phyloP scores from a whole-genome alignment of 2,797 vertebrate species.

The Gymnothorax javanicus region DNA sequence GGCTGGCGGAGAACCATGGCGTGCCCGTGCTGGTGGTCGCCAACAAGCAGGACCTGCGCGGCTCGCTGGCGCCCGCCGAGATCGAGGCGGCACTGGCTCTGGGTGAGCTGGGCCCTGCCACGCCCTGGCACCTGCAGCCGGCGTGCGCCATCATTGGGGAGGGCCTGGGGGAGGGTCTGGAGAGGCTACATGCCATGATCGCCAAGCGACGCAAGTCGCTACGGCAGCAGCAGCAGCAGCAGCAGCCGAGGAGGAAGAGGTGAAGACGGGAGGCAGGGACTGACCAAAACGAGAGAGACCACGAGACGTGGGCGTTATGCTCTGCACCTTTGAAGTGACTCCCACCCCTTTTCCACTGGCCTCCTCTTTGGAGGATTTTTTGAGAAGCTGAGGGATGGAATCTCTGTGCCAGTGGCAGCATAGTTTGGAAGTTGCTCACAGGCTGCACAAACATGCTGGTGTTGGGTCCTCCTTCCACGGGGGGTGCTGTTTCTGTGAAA shows the following conservation, averaged over 20 bases:
- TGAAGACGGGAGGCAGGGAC: background rate
- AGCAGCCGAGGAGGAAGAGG: conserved; percentile 59
- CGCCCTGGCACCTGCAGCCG: conserved; percentile 90
- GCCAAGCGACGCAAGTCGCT: conserved; percentile 84
- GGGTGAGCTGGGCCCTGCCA: conserved; percentile 82
- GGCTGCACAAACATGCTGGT: too few species aligned
- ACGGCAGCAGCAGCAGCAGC: conserved; percentile 84
- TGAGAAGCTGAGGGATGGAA: too few species aligned
- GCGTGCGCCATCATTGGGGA: conserved; percentile 94
- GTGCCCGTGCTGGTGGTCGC: conserved; percentile 91
- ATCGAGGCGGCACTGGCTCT: conserved; percentile 87
- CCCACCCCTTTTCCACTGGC: too few species aligned
- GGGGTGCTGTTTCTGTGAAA: too few species aligned
- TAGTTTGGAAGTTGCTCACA: too few species aligned
- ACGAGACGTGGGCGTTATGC: background rate
- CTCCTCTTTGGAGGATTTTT: too few species aligned
- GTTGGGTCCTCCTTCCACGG: too few species aligned
- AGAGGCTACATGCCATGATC: conserved; percentile 95
- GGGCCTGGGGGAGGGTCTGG: conserved; percentile 89
- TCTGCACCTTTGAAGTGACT: background rate
- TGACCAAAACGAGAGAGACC: background rate
- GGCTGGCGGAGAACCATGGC: conserved; percentile 90
- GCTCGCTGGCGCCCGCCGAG: conserved; percentile 81
- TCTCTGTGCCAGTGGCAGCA: too few species aligned
- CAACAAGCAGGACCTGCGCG: conserved; percentile 94